Conservation (phyloP, 2,888 invertebrate genomes). For the Meganola albula region DNA sequence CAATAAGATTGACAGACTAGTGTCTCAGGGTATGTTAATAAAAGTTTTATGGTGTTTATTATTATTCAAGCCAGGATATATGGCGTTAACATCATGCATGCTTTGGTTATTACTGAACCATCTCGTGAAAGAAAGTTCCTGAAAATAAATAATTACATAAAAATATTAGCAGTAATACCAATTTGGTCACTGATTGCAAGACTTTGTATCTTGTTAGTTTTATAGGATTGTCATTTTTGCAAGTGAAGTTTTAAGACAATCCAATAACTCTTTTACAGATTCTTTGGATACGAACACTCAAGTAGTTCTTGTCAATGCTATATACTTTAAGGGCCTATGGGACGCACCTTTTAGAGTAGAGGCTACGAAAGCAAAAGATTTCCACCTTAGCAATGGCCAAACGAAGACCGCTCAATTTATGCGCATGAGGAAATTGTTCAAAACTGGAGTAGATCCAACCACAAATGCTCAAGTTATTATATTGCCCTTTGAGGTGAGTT, state of each 20-base stretch:
- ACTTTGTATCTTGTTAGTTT: too few relatives aligned
- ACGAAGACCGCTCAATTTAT: slow-evolving; percentile 77
- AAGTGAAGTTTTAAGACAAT: too few relatives aligned
- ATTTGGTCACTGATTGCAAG: too few relatives aligned
- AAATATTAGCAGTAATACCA: too few relatives aligned
- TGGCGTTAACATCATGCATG: too few relatives aligned
- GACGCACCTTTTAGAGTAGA: slow-evolving; percentile 78
- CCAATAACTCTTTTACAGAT: too few relatives aligned
- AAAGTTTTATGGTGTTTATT: not conserved
- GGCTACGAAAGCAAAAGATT: slow-evolving; percentile 70
- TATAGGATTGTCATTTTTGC: too few relatives aligned
- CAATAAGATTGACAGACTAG: slow-evolving; percentile 79
- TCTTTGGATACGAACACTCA: slow-evolving; percentile 71
- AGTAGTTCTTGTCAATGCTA: slow-evolving; percentile 81
- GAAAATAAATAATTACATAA: too few relatives aligned
- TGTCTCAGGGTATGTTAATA: slow-evolving; percentile 72
- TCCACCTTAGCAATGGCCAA: slow-evolving; percentile 65
- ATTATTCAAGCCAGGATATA: too few relatives aligned
- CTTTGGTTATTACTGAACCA: too few relatives aligned
- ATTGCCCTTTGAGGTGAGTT: slow-evolving; percentile 80
- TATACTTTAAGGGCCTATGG: slow-evolving; percentile 87
- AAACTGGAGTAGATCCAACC: slow-evolving; percentile 65
- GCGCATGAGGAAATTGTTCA: slow-evolving; percentile 75
- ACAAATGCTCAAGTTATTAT: slow-evolving; percentile 79
- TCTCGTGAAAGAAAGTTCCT: too few relatives aligned